Base-by-base conservation (phyloP, 1,140 invertebrate genomes). In the Laodelphax striatellus region DNA sequence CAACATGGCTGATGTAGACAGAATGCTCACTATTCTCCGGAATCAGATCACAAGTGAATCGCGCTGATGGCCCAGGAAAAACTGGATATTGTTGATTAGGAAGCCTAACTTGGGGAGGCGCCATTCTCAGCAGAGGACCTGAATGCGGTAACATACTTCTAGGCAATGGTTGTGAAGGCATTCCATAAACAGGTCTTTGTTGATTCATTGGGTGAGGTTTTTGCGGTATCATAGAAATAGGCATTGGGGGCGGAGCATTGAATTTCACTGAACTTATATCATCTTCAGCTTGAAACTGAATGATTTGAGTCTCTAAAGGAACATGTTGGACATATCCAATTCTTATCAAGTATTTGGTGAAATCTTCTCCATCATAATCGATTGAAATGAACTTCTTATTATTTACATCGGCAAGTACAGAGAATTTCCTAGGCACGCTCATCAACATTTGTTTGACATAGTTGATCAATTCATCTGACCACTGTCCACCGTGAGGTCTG, bases 1-100 rank as follows among this genome's bases (percentile, higher is more conserved):
- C 84, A 16, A 88, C 82, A 69, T 78, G 84, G 31, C 86, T 88
- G 5, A 88, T 79, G 69, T 77, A 79, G 1, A 87, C 84, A 63
- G 82, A 76, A 66, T 89, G 82, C 58, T 76, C 72, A 1, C 77
- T 76, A 61, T 76, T 76, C n/a, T 79, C 67, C 65, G 82, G 80
- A 14, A 83, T 66, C 17, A 55, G 41, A 28, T 61, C 13, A 79
- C 67, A 42, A 80, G 70, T 50, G 78, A 81, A 63, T 80, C 83
- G 60, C 80, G 85, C 19, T 71, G 80, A 70, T 57, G 76, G 65
- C 64, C 78, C 63, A 70, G 50, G 41, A 56, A 19, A 53, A 57
- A 50, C 19, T 62, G 31, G 43, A 63, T 60, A 52, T 66, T 50
- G 16, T 62, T 19, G 19, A 67, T 63, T 55, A 66, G 64, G 5